These are phyloP conservation scores for Corapipo altera DNA, from an alignment of 2,113 vertebrate genomes.

Conservation along the genomic window DNA sequence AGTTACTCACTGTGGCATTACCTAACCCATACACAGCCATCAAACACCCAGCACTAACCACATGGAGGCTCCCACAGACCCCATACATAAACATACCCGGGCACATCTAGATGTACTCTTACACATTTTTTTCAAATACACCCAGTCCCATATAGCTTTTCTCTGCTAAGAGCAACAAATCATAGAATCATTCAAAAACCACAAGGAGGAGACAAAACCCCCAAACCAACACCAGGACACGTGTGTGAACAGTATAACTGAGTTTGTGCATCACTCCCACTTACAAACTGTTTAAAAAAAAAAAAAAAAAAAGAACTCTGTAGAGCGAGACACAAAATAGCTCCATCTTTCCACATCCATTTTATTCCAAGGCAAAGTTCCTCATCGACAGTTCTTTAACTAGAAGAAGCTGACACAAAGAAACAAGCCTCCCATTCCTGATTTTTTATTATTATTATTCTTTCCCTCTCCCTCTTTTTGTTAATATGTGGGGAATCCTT, in stretches of 20 bases:
- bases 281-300: neutral
- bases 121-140: neutral
- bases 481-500: neutral
- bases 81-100: no score
- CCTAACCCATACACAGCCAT: neutral
- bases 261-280: neutral
- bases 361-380: neutral
- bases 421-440: accelerated
- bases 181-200: neutral
- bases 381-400: neutral
- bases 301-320: neutral
- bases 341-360: neutral
- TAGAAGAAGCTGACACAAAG: neutral
- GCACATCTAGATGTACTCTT: neutral
- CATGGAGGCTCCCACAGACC: accelerated
- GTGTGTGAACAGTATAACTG: neutral
- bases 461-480: neutral
- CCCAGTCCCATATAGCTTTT: neutral
- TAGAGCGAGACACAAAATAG: neutral
- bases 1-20: neutral
- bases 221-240: neutral
- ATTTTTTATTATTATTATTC: neutral
- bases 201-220: neutral
- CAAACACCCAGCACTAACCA: neutral
- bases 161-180: neutral